Evolutionary conservation across 1,140 invertebrate genomes (phyloP).

Genomic region (Drosophila repletoides): DNA sequence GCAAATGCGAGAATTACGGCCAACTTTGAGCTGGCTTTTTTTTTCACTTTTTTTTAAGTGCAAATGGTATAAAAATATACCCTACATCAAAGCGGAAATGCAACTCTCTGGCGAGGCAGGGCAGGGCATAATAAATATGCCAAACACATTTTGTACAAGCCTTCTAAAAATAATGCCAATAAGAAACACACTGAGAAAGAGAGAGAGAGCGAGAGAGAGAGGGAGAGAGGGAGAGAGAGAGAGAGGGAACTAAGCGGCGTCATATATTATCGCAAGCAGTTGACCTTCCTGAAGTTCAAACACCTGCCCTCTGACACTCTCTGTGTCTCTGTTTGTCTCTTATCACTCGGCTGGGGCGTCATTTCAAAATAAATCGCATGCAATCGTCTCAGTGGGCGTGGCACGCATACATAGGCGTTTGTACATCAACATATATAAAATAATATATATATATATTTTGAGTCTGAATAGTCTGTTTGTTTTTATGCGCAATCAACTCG

Average conservation of each 20-base stretch:
- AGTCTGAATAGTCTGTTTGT: background rate
- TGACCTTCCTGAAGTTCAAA: constrained; percentile 72
- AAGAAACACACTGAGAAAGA: background rate
- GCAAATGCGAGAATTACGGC: no score
- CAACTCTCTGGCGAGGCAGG: no score
- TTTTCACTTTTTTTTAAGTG: no score
- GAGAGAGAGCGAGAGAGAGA: background rate
- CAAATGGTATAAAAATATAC: no score
- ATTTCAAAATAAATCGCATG: constrained; percentile 47
- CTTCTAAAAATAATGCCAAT: constrained; percentile 1
- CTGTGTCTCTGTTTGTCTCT: no score
- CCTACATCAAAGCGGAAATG: no score
- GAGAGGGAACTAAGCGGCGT: background rate
- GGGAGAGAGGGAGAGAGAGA: no score
- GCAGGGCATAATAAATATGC: constrained; percentile 19
- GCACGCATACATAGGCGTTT: background rate
- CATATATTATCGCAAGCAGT: constrained; percentile 34
- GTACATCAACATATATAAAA: background rate
- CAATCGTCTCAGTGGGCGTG: constrained; percentile 56
- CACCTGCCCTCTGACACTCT: constrained; percentile 70
- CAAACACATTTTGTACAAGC: constrained; percentile 4
- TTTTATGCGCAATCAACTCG: constrained; percentile 46
- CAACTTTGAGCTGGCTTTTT: no score
- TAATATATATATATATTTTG: no score
- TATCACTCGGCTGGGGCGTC: constrained; percentile 49